Conservation (phyloP, 2,113 vertebrate genomes). For the Pseudolaguvia tuberculata region DNA sequence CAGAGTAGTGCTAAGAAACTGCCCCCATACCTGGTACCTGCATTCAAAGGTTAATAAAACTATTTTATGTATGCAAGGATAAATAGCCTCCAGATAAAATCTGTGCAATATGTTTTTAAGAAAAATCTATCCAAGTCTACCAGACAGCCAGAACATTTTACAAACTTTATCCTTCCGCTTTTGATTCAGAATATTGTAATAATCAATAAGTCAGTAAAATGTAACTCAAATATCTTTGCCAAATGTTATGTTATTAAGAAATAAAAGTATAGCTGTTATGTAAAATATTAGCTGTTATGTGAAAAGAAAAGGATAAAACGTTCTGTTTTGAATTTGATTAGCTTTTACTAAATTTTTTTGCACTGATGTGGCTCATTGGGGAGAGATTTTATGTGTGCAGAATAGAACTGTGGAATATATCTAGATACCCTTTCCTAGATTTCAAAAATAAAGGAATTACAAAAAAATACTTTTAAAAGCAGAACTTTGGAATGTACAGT, state of each 20-base stretch:
- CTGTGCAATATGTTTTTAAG: not conserved
- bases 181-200: no score
- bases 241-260: not conserved
- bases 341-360: not conserved
- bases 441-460: not conserved
- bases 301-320: not conserved
- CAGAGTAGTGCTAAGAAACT: conserved; percentile 20
- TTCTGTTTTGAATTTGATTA: conserved; percentile 19
- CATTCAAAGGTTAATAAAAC: conserved; percentile 12
- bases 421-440: not conserved
- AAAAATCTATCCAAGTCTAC: not conserved
- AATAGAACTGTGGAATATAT: no score
- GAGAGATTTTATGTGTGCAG: not conserved
- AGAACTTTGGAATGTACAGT: not conserved
- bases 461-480: conserved; percentile 5
- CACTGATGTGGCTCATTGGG: not conserved
- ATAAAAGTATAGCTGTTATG: not conserved
- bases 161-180: no score
- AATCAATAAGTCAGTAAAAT: not conserved
- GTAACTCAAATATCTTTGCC: not conserved
- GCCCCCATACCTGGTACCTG: conserved; percentile 1
- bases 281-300: not conserved
- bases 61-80: not conserved
- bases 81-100: not conserved
- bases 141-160: not conserved